A percentile compares a stretch with the other conserved stretches of the same genome.
These are phyloP conservation scores for Drosophila eugracilis DNA, from an alignment of 1,140 invertebrate species.

Conservation along the genomic window DNA sequence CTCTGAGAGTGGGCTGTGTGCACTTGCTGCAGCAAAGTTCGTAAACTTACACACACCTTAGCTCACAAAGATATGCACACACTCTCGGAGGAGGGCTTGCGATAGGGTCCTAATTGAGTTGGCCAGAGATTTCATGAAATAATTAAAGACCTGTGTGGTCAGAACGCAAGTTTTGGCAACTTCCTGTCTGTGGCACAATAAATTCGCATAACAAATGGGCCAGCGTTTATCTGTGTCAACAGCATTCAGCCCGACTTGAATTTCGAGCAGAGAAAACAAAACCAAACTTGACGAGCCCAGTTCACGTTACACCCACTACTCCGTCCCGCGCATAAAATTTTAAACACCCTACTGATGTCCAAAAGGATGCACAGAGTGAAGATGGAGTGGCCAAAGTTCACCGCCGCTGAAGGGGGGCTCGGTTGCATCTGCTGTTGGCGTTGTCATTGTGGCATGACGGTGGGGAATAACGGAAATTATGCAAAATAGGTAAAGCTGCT, in stretches of 20 bases:
- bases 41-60: constrained; percentile 52
- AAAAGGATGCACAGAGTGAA: constrained; percentile 65
- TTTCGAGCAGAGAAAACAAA: constrained; percentile 31
- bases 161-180: constrained; percentile 40
- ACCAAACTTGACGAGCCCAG: constrained; percentile 14
- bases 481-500: constrained; percentile 82
- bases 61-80: constrained; percentile 31
- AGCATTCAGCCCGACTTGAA: constrained; percentile 40
- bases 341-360: constrained; percentile 74
- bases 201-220: constrained; percentile 73
- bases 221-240: constrained; percentile 74
- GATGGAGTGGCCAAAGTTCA: constrained; percentile 50
- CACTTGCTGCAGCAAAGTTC: constrained; percentile 39
- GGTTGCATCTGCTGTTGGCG: constrained; percentile 33
- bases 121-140: constrained; percentile 61
- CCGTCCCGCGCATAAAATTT: constrained; percentile 55
- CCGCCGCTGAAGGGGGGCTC: constrained; percentile 45
- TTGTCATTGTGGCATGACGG: constrained; percentile 36
- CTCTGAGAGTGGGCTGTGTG: constrained; percentile 6
- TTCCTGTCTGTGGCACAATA: constrained; percentile 53
- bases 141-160: constrained; percentile 50
- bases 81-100: neutral
- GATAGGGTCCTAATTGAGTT: constrained; percentile 67
- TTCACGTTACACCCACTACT: constrained; percentile 18
- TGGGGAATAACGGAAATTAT: constrained; percentile 75